Conservation (phyloP, 2,797 vertebrate species). For the Okamejei kenojei region DNA sequence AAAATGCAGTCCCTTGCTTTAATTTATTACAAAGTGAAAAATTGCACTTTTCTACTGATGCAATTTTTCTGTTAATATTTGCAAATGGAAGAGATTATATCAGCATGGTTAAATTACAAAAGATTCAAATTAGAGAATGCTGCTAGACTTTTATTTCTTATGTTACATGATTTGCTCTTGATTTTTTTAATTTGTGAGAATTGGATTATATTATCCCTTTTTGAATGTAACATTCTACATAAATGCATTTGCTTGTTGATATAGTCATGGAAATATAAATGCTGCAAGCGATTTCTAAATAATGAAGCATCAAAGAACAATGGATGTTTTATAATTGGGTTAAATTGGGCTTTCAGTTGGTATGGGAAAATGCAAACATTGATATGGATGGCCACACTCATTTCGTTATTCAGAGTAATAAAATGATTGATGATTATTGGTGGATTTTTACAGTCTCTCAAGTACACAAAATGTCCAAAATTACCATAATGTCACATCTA, state of each 20-base stretch:
- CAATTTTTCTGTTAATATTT: background rate
- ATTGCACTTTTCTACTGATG: background rate
- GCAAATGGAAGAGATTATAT: background rate
- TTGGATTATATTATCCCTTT: background rate
- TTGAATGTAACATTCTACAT: background rate
- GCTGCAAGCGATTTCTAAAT: background rate
- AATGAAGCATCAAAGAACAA: conserved; percentile 31
- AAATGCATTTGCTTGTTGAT: background rate
- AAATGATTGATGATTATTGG: conserved; percentile 33
- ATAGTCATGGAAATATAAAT: background rate
- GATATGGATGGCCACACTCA: conserved; percentile 4
- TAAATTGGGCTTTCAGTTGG: conserved; percentile 33
- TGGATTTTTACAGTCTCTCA: conserved; percentile 29
- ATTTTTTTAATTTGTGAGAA: background rate
- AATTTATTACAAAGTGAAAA: background rate
- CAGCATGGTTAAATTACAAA: background rate
- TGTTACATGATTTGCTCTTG: background rate
- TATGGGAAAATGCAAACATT: background rate
- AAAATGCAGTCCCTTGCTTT: background rate
- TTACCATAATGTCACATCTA: conserved; percentile 13
- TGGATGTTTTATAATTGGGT: conserved; percentile 29
- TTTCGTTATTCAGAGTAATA: background rate
- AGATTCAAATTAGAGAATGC: background rate
- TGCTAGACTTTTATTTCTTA: background rate
- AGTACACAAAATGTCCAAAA: background rate